These are phyloP conservation scores for Pilophorus perplexus DNA, from an alignment of 2,888 invertebrate species.

Conservation along the genomic window DNA sequence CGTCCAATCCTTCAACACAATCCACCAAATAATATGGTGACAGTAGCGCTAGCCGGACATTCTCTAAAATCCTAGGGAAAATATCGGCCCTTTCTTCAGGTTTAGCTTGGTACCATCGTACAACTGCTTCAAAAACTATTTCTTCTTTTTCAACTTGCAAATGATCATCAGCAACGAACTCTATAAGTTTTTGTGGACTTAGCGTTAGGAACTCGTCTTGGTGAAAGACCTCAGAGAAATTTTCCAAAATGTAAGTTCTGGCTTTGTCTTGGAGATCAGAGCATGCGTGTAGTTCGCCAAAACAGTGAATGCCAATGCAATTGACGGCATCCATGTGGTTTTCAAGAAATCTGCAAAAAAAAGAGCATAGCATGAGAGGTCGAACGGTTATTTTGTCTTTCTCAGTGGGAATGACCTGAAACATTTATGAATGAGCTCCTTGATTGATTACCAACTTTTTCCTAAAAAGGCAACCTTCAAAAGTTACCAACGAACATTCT, in stretches of 20 bases:
- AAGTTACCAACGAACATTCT: too few relatives aligned
- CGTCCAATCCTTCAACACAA: slow-evolving; percentile 53
- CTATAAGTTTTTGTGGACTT: slow-evolving; percentile 54
- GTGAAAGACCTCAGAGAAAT: slow-evolving; percentile 52
- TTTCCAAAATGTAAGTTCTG: slow-evolving; percentile 53
- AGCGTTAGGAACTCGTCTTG: slow-evolving; percentile 54
- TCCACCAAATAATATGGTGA: slow-evolving; percentile 56
- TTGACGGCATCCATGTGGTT: slow-evolving; percentile 55
- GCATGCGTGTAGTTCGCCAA: slow-evolving; percentile 56
- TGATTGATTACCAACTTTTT: too few relatives aligned
- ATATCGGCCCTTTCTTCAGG: slow-evolving; percentile 50
- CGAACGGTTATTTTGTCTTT: too few relatives aligned
- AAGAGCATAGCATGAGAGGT: too few relatives aligned
- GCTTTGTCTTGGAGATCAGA: slow-evolving; percentile 54
- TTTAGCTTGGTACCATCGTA: slow-evolving; percentile 54
- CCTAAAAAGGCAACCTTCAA: too few relatives aligned
- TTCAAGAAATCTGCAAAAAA: slow-evolving; percentile 53
- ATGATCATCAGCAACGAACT: slow-evolving; percentile 54
- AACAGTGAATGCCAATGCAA: slow-evolving; percentile 56
- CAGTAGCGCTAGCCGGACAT: slow-evolving; percentile 55
- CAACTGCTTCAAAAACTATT: slow-evolving; percentile 54
- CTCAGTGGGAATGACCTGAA: too few relatives aligned
- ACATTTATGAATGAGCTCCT: too few relatives aligned
- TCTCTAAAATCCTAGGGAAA: slow-evolving; percentile 54
- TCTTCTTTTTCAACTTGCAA: slow-evolving; percentile 56